phyloP scores from a whole-genome alignment of 2,113 vertebrate genomes.

The Taxidea taxus region DNA sequence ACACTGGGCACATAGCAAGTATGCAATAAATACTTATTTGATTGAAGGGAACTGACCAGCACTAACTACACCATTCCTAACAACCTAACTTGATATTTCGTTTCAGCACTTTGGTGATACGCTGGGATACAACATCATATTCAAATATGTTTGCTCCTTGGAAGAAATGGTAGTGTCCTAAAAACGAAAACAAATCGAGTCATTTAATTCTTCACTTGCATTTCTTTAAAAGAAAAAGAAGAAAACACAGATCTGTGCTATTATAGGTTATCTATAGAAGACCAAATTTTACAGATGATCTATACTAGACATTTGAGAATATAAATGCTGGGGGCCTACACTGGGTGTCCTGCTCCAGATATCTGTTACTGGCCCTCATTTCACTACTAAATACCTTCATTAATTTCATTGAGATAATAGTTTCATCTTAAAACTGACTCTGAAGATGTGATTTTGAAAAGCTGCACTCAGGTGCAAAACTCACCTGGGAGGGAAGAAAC shows the following conservation, averaged over 20 bases:
- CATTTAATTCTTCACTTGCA: not conserved
- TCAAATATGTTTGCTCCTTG: slow-evolving; percentile 81
- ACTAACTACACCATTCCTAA: not conserved
- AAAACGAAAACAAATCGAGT: slow-evolving; percentile 41
- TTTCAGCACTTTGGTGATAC: slow-evolving; percentile 74
- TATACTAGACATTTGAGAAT: not conserved
- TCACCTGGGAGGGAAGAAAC: not conserved
- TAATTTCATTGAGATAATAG: not conserved
- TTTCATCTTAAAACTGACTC: not conserved
- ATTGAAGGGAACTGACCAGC: not conserved
- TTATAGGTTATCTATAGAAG: not conserved
- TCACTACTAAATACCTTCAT: not conserved
- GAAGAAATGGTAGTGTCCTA: slow-evolving; percentile 89
- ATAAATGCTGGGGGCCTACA: not conserved
- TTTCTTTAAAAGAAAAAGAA: not conserved
- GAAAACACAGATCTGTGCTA: not conserved
- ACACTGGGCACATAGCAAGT: not conserved
- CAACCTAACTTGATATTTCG: slow-evolving; percentile 86
- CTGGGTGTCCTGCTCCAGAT: not conserved
- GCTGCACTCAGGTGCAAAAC: not conserved
- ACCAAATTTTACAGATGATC: not conserved
- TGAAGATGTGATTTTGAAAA: slow-evolving; percentile 13
- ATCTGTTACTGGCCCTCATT: not conserved
- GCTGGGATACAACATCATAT: slow-evolving; percentile 72
- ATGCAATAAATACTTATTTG: not conserved